These are phyloP conservation scores for Heliconius ethilla DNA, from an alignment of 2,888 invertebrate species.

Conservation along the genomic window DNA sequence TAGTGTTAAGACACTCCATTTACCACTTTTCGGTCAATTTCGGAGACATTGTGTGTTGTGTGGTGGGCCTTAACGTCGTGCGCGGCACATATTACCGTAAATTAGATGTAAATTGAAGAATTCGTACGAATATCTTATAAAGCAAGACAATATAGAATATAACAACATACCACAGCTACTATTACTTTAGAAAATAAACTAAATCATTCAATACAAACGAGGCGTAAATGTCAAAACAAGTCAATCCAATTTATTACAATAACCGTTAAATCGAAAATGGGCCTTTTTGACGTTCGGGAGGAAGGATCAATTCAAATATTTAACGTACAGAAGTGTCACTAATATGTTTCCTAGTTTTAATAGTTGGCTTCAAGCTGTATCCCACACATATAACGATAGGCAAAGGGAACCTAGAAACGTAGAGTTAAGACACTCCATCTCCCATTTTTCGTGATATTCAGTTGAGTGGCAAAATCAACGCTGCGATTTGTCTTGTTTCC, in stretches of 20 bases:
- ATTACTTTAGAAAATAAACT: not conserved
- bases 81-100: too few relatives aligned
- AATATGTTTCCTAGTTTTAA: not conserved
- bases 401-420: not conserved
- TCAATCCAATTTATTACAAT: slow-evolving; percentile 15
- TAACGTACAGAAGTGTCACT: slow-evolving; percentile 54
- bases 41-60: too few relatives aligned
- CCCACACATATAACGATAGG: not conserved
- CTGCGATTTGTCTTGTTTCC: too few relatives aligned
- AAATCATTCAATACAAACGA: not conserved
- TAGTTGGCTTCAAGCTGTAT: not conserved
- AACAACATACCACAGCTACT: not conserved
- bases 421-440: too few relatives aligned
- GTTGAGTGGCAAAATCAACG: too few relatives aligned
- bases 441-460: not conserved
- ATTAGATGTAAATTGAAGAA: too few relatives aligned
- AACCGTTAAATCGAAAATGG: slow-evolving; percentile 12
- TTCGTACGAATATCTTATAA: too few relatives aligned
- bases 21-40: too few relatives aligned
- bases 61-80: too few relatives aligned
- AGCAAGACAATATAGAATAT: too few relatives aligned
- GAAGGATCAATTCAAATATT: slow-evolving; percentile 42
- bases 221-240: slow-evolving; percentile 17
- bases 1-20: too few relatives aligned
- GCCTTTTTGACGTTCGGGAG: slow-evolving; percentile 34